Evolutionary conservation across 2,888 invertebrate genomes (phyloP), one percentile per base, ranked within the genome.

Genomic region (Drosophila austrosaltans): DNA sequence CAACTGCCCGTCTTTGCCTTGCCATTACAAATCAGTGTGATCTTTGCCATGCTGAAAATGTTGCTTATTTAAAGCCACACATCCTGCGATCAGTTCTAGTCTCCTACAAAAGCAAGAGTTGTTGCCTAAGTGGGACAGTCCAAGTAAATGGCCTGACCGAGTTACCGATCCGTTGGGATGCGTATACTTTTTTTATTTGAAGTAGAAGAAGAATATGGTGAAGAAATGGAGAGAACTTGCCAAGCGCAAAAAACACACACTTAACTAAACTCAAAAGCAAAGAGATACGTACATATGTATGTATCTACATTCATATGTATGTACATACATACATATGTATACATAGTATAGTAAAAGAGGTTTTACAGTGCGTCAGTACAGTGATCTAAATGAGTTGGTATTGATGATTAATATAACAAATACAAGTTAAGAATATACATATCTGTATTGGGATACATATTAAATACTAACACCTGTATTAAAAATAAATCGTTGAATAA

Each of bases 91-190:
- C 57, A 57, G 36, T 57, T 57, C 57, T 57, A 36, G 22, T 57
- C 53, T 40, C 30, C 53, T 8, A 28, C 65, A 42, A 32, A 53
- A 40, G 16, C 59, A 39, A 53, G 40, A 30, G 60, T 20, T 32
- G 60, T 30, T 20, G 44, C 12, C 16, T 57, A 57, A 32, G 64
- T 25, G 48, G 16, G 22, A 10, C 56, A 56, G 20, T n/a, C 36
- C 32, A 28, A 56, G 53, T 10, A 42, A 36, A 36, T 68, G 61
- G 58, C 66, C 71, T 72, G 71, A 42, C 71, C 66, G 57, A 36
- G 66, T 66, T 44, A 65, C 68, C 22, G 53, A 53, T 36, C 36
- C 40, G 40, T 32, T 61, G 66, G 40, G 69, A 57, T 61, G 39
- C 57, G 30, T 25, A 40, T 20, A 22, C 6, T 30, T 30, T 30